These are phyloP conservation scores for Marmota flaviventris DNA, from an alignment of 2,113 vertebrate species.

Conservation along the genomic window DNA sequence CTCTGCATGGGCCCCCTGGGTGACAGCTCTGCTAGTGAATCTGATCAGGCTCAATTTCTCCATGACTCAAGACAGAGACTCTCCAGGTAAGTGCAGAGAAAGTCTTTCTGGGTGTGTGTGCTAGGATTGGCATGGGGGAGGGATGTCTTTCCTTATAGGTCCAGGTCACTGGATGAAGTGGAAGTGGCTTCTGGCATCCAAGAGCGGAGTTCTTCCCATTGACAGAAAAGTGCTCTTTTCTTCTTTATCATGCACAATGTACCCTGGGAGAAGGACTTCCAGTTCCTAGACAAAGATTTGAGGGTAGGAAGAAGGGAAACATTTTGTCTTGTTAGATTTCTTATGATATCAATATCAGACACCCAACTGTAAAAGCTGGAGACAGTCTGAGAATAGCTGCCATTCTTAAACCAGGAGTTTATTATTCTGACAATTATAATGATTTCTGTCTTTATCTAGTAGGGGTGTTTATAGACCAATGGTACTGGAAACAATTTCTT, in stretches of 20 bases:
- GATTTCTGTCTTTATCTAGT: neutral
- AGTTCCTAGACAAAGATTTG: neutral
- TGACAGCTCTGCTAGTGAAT: neutral
- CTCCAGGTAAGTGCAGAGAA: constrained; percentile 70
- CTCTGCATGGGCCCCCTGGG: neutral
- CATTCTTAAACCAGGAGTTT: neutral
- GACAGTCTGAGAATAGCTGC: neutral
- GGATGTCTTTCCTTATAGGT: neutral
- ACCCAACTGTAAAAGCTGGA: neutral
- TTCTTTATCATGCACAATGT: neutral
- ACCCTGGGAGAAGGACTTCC: neutral
- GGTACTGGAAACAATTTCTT: neutral
- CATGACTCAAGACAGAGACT: constrained; percentile 30
- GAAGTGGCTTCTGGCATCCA: neutral
- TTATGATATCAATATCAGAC: neutral
- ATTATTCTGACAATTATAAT: neutral
- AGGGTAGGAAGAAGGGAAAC: neutral
- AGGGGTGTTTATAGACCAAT: neutral
- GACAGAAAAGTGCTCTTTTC: neutral
- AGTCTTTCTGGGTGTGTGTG: neutral
- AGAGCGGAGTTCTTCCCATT: neutral
- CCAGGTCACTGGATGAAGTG: neutral
- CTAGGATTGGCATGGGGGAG: neutral
- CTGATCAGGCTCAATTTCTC: neutral
- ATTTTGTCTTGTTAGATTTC: neutral